A percentile compares a stretch with the other conserved stretches of the same genome.
Evolutionary conservation across 2,888 invertebrate species (phyloP).

Genomic region (Luperina testacea): DNA sequence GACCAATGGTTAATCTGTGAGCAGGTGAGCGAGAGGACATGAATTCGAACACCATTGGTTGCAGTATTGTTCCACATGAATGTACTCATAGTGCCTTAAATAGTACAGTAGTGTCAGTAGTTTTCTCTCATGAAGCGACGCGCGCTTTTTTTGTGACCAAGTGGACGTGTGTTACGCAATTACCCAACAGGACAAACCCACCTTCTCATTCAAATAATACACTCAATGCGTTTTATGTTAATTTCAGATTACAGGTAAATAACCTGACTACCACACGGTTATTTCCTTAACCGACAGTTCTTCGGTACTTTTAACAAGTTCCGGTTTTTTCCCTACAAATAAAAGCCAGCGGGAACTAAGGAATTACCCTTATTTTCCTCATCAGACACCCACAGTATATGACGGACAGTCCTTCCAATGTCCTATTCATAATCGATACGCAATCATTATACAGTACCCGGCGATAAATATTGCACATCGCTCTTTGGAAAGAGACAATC

Average conservation of each 20-base stretch:
- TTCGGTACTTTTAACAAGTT: neutral
- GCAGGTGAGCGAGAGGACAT: too few relatives aligned
- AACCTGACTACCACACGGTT: too few relatives aligned
- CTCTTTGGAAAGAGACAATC: too few relatives aligned
- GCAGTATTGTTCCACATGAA: neutral
- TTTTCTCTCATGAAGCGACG: too few relatives aligned
- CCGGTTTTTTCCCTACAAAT: conserved; percentile 11
- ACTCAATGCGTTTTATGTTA: neutral
- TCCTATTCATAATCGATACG: neutral
- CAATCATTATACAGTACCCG: too few relatives aligned
- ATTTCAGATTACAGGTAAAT: neutral
- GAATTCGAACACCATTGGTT: neutral
- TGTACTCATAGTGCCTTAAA: neutral
- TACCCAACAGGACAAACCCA: neutral
- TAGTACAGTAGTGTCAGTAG: too few relatives aligned
- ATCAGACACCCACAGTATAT: neutral
- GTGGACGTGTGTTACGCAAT: neutral
- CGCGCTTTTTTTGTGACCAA: too few relatives aligned
- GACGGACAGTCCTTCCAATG: neutral
- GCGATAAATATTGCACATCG: too few relatives aligned
- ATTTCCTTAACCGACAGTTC: neutral
- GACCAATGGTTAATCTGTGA: neutral
- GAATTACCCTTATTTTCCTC: conserved; percentile 14
- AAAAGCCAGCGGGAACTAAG: neutral
- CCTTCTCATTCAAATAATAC: neutral